Conservation (phyloP, 2,888 invertebrate genomes). For the Unio pictorum region DNA sequence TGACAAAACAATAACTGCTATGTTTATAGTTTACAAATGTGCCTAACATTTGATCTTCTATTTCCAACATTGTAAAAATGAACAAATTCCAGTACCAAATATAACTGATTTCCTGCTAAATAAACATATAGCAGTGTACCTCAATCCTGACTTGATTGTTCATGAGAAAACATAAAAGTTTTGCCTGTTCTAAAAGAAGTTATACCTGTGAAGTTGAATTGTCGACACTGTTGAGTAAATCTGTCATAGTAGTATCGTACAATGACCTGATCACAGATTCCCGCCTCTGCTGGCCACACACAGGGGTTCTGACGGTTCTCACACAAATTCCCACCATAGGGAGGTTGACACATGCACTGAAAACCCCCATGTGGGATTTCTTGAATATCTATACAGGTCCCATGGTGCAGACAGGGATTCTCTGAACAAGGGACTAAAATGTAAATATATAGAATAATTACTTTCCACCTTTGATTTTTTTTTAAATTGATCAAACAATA, state of each 20-base stretch:
- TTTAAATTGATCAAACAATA: neutral
- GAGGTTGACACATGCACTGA: conserved; percentile 56
- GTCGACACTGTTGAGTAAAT: conserved; percentile 53
- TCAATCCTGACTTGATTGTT: no score
- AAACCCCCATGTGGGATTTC: conserved; percentile 28
- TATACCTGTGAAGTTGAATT: conserved; percentile 60
- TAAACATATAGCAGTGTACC: no score
- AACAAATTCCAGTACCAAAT: no score
- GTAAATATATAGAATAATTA: neutral
- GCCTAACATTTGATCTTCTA: no score
- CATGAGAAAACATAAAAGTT: no score
- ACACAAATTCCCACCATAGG: conserved; percentile 57
- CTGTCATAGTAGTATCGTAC: conserved; percentile 59
- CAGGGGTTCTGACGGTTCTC: conserved; percentile 58
- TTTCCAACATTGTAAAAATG: no score
- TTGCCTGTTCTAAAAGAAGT: no score
- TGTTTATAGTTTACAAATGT: no score
- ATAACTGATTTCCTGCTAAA: no score
- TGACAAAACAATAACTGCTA: no score
- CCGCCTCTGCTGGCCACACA: conserved; percentile 56
- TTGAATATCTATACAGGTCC: conserved; percentile 45
- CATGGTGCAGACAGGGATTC: conserved; percentile 60
- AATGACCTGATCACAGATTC: conserved; percentile 53
- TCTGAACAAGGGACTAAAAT: conserved; percentile 52
- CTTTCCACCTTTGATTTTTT: neutral